Evolutionary conservation across 1,140 invertebrate genomes (phyloP).

Genomic region (Drosophila ambigua): DNA sequence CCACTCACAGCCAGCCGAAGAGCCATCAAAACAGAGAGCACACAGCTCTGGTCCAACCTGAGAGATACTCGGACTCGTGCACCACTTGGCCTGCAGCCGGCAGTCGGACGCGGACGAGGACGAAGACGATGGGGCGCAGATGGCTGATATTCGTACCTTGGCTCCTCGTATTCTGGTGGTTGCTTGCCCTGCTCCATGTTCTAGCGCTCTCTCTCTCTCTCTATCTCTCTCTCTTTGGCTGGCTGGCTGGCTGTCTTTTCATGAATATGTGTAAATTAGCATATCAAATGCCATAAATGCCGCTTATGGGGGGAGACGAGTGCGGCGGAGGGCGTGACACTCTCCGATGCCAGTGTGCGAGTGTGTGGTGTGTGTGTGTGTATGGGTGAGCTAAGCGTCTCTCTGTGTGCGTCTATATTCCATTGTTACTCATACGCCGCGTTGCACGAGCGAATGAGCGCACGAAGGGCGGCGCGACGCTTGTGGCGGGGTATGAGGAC

Average conservation of each 20-base stretch:
- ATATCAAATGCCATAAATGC: slow-evolving; percentile 81
- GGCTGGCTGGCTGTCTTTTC: slow-evolving; percentile 16
- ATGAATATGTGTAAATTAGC: slow-evolving; percentile 76
- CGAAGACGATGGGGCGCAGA: slow-evolving; percentile 15
- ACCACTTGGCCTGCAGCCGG: slow-evolving; percentile 49
- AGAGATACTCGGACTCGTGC: slow-evolving; percentile 42
- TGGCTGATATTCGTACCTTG: slow-evolving; percentile 37
- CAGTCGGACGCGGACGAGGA: slow-evolving; percentile 19
- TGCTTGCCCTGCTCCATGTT: slow-evolving; percentile 34
- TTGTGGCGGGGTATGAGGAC: slow-evolving; percentile 19
- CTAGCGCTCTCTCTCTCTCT: slow-evolving; percentile 11
- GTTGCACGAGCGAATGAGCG: slow-evolving; percentile 74
- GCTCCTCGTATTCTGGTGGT: slow-evolving; percentile 46
- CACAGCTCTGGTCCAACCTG: slow-evolving; percentile 24
- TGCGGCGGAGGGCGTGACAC: slow-evolving; percentile 8
- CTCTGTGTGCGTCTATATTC: slow-evolving; percentile 35
- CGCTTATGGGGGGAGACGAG: slow-evolving; percentile 19
- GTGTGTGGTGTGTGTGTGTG: neutral
- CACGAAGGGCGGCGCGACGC: slow-evolving; percentile 66
- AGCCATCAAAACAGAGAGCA: slow-evolving; percentile 58
- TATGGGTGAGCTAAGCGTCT: slow-evolving; percentile 18
- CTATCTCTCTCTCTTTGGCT: slow-evolving; percentile 22
- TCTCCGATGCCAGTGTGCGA: neutral
- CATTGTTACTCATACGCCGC: slow-evolving; percentile 77
- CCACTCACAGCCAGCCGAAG: slow-evolving; percentile 27